Evolutionary conservation across 2,797 vertebrate genomes (phyloP), one percentile per base, ranked within the genome.

Genomic region (Leucoraja ocellata): DNA sequence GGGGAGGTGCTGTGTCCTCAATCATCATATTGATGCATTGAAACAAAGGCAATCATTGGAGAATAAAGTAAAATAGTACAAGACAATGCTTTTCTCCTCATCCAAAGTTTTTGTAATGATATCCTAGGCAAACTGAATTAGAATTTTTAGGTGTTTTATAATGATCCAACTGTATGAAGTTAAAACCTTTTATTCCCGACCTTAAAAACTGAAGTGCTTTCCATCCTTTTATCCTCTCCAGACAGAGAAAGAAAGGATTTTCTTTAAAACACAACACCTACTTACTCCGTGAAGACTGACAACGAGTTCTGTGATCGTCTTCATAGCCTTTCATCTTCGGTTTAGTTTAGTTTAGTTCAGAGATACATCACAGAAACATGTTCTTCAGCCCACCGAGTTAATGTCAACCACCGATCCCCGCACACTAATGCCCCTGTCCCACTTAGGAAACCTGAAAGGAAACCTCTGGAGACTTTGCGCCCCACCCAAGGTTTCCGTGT

Each of bases 1-100:
- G 97, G 97, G 96, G 96, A 94, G 96, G 94, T 95, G 96, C 96
- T 97, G 96, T 97, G 96, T 96, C 96, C 97, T 96, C 68, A 74
- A 10, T 76, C 23, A 92, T 92, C 90, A 92, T 76, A 54, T 74
- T 76, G 73, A 92, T 92, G 90, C 71, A 92, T 73, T 76, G 36
- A 91, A 58, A 54, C 71, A 76, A 92, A 92, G 73, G 39, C 90
- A 92, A 58, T 71, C 46, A 92, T 92, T 46, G 39, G 13, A 25
- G 39, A 92, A 25, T 39, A 73, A 36, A n/a, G 39, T 76, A 58
- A 92, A 54, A n/a, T 76, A 76, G 46, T 74, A 25, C 39, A 92
- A 46, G 73, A 76, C 90, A 92, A 46, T 76, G 68, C 46, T 74
- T 76, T 76, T 76, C 46, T n/a, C 23, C 39, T 16, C 25, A 76